These are phyloP conservation scores for Scophthalmus maximus DNA, from an alignment of 2,113 vertebrate species.

Conservation along the genomic window DNA sequence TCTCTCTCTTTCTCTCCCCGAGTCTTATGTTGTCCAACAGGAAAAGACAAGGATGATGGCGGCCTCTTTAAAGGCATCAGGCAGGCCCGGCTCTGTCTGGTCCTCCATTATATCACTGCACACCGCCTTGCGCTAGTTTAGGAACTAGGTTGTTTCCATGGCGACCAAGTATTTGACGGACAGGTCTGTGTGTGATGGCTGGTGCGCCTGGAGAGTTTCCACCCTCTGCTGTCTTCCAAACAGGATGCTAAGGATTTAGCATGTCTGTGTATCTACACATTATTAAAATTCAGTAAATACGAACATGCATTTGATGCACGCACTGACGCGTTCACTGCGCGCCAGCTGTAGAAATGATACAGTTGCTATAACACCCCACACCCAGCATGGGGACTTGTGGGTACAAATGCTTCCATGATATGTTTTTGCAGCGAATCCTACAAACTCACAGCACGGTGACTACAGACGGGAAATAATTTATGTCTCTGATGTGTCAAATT, in stretches of 20 bases:
- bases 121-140: slow-evolving; percentile 65
- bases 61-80: slow-evolving; percentile 59
- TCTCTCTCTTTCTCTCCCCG: neutral
- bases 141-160: slow-evolving; percentile 88
- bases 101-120: slow-evolving; percentile 70
- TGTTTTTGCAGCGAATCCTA: slow-evolving; percentile 11
- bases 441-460: slow-evolving; percentile 35
- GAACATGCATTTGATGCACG: neutral
- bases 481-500: slow-evolving; percentile 24
- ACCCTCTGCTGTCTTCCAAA: slow-evolving; percentile 41
- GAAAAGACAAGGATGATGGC: slow-evolving; percentile 49
- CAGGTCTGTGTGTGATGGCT: slow-evolving; percentile 72
- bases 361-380: slow-evolving; percentile 27
- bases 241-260: slow-evolving; percentile 33
- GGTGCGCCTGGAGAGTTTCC: slow-evolving; percentile 59
- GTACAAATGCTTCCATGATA: slow-evolving; percentile 48
- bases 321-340: slow-evolving; percentile 23
- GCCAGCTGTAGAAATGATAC: slow-evolving; percentile 16
- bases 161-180: slow-evolving; percentile 80
- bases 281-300: neutral
- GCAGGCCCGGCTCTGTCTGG: slow-evolving; percentile 64
- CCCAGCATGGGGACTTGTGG: slow-evolving; percentile 42
- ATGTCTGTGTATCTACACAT: slow-evolving; percentile 16
- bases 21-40: slow-evolving; percentile 41
- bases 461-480: slow-evolving; percentile 23